Conservation (phyloP, 2,797 vertebrate genomes). For the Tapirus indicus region DNA sequence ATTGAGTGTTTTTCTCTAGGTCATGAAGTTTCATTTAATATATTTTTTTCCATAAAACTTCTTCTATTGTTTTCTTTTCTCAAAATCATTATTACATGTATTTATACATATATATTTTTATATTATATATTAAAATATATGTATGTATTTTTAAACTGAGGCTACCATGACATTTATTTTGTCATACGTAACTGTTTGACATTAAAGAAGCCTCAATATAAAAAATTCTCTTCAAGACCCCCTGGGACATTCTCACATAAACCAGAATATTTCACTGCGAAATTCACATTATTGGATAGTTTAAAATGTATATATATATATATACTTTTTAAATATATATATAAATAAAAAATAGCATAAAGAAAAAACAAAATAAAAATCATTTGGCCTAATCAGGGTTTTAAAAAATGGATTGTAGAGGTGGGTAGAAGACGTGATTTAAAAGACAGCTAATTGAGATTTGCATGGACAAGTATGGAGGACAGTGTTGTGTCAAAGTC, state of each 20-base stretch:
- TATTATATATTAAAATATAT: background rate
- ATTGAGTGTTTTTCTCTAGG: background rate
- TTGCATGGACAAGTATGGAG: background rate
- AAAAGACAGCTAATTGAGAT: background rate
- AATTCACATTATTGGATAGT: background rate
- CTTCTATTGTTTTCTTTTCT: background rate
- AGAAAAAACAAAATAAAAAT: background rate
- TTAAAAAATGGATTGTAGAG: background rate
- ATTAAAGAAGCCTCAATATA: constrained; percentile 37
- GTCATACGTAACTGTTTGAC: constrained; percentile 37
- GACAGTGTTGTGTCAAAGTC: background rate
- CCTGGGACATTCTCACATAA: constrained; percentile 50
- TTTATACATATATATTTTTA: background rate
- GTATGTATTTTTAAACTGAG: background rate
- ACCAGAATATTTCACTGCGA: background rate
- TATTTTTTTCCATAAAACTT: background rate
- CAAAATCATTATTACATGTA: background rate
- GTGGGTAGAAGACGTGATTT: background rate
- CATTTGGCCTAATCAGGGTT: background rate
- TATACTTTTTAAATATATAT: background rate
- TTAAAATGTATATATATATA: background rate
- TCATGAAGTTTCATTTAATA: background rate
- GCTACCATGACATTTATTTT: constrained; percentile 59
- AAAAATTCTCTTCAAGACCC: constrained; percentile 65
- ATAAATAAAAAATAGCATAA: background rate